Percentiles rank a stretch among this genome's conserved stretches.
Evolutionary conservation across 2,888 invertebrate species (phyloP).

Genomic region (Catonia carolina): DNA sequence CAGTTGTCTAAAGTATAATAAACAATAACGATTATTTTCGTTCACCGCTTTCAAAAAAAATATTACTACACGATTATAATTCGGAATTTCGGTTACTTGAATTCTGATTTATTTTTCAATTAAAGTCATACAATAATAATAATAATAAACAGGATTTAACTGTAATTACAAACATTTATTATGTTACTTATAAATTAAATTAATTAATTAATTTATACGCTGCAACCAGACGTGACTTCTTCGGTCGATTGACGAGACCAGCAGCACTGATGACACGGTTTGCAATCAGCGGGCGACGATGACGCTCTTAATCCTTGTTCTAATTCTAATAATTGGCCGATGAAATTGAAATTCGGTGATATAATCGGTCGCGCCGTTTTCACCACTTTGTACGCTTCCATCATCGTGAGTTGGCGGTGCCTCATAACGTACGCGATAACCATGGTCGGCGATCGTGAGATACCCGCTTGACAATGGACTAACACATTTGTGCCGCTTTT

Average conservation of each 20-base stretch:
- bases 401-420: constrained; percentile 70
- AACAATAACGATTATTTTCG: too few relatives aligned
- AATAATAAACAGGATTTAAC: too few relatives aligned
- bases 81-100: too few relatives aligned
- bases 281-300: constrained; percentile 19
- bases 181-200: too few relatives aligned
- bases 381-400: constrained; percentile 82
- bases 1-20: too few relatives aligned
- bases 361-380: constrained; percentile 81
- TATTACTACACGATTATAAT: too few relatives aligned
- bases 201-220: constrained; percentile 47
- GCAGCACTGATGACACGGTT: constrained; percentile 45
- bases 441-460: constrained; percentile 89
- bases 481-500: constrained; percentile 66
- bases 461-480: constrained; percentile 93
- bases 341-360: constrained; percentile 91
- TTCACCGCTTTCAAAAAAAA: too few relatives aligned
- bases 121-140: too few relatives aligned
- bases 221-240: constrained; percentile 50
- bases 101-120: too few relatives aligned
- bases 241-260: constrained; percentile 50
- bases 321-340: constrained; percentile 80
- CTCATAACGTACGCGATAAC: constrained; percentile 94
- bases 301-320: constrained; percentile 58
- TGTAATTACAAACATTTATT: too few relatives aligned